These are phyloP conservation scores for Myathropa florea DNA, from an alignment of 2,888 invertebrate genomes.

Conservation along the genomic window DNA sequence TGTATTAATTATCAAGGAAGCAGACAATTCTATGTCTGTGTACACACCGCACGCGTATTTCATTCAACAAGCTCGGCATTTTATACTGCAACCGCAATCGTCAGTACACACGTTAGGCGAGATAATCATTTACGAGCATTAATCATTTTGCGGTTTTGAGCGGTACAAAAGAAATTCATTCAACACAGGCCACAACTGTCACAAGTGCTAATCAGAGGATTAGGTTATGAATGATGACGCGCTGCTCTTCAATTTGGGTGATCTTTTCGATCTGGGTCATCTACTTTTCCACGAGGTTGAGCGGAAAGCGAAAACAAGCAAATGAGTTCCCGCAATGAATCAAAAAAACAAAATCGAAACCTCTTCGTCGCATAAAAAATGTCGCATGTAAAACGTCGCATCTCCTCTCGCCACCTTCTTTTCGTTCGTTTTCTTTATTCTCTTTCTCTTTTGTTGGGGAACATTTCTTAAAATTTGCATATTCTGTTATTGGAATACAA, in stretches of 20 bases:
- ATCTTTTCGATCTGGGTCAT: not conserved
- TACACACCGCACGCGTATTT: no score
- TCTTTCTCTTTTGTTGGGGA: not conserved
- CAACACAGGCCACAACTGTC: not conserved
- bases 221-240: not conserved
- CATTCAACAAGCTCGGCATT: no score
- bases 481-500: constrained; percentile 1
- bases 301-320: not conserved
- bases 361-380: no score
- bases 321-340: no score
- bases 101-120: not conserved
- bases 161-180: not conserved
- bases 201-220: not conserved
- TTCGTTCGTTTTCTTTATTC: not conserved
- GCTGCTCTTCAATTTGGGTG: not conserved
- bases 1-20: constrained; percentile 27
- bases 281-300: not conserved
- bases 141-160: not conserved
- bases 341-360: no score
- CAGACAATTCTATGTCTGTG: not conserved
- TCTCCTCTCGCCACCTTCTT: no score
- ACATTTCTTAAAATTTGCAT: not conserved
- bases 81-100: not conserved
- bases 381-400: not conserved
- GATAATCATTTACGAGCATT: not conserved